A percentile compares a stretch with the other conserved stretches of the same genome.
phyloP scores from a whole-genome alignment of 2,113 vertebrate genomes.

The Rhizomys pruinosus region DNA sequence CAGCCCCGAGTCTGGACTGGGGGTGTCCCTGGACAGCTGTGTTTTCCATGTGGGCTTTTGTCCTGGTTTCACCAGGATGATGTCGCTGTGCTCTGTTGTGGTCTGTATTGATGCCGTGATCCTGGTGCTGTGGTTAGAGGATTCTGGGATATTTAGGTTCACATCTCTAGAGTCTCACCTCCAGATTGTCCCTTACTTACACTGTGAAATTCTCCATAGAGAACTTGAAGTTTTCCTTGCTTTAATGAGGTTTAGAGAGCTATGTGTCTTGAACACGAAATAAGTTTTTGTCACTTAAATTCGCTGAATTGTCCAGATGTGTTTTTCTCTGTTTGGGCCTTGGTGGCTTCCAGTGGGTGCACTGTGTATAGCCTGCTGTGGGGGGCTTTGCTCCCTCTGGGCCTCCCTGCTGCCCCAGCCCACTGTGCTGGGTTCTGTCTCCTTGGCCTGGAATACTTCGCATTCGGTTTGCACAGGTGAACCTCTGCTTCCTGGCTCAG shows the following conservation, averaged over 20 bases:
- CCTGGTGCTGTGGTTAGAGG: background rate
- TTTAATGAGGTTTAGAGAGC: background rate
- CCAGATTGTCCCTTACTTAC: rapidly evolving
- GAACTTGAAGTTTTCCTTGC: background rate
- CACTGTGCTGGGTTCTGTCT: no score
- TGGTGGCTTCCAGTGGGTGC: background rate
- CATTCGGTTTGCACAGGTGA: background rate
- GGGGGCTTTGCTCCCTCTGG: background rate
- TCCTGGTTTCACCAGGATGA: no score
- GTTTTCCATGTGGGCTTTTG: rapidly evolving
- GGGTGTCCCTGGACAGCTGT: rapidly evolving
- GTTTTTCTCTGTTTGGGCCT: background rate
- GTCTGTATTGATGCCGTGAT: background rate
- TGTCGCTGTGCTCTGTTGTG: background rate
- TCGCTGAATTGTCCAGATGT: background rate
- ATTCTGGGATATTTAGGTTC: background rate
- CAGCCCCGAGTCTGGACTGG: no score
- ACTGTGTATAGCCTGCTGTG: no score
- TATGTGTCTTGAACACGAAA: background rate
- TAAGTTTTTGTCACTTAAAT: background rate
- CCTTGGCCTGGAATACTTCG: rapidly evolving
- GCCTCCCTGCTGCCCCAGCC: no score
- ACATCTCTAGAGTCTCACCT: background rate
- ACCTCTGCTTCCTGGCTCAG: rapidly evolving
- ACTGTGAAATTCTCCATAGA: background rate